Evolutionary conservation across 2,113 vertebrate genomes (phyloP).

Genomic region (Campylomormyrus numenius): DNA sequence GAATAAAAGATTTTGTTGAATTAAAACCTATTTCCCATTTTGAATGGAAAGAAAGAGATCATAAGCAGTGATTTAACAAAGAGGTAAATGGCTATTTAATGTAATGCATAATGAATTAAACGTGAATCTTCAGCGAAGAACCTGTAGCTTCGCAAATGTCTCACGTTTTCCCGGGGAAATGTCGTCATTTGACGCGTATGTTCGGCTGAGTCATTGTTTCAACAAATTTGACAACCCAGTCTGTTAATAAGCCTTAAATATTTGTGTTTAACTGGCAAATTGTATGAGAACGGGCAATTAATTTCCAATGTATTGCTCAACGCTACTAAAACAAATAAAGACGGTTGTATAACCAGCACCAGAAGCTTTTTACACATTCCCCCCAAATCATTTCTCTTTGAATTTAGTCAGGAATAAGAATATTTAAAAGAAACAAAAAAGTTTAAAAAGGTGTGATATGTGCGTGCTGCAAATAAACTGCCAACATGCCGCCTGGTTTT

Average conservation of each 20-base stretch:
- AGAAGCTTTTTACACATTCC: neutral
- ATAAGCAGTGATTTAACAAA: neutral
- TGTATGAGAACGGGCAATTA: neutral
- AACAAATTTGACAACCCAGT: constrained; percentile 12
- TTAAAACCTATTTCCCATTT: neutral
- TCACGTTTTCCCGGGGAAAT: neutral
- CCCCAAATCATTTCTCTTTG: neutral
- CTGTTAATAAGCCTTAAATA: constrained; percentile 4
- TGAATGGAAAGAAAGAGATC: neutral
- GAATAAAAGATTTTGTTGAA: neutral
- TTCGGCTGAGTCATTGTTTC: neutral
- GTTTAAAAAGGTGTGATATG: neutral
- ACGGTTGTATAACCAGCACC: neutral
- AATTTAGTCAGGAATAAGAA: neutral
- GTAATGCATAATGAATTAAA: neutral
- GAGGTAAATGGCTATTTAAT: neutral
- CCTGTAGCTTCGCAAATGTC: neutral
- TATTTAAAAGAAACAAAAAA: neutral
- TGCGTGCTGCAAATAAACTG: neutral
- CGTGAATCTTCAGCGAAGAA: neutral
- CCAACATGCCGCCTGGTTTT: neutral
- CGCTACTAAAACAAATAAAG: neutral
- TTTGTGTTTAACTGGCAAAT: neutral
- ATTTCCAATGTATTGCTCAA: neutral
- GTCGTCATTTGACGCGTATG: neutral